Conservation (phyloP, 2,113 vertebrate genomes). For the Taurulus bubalis region DNA sequence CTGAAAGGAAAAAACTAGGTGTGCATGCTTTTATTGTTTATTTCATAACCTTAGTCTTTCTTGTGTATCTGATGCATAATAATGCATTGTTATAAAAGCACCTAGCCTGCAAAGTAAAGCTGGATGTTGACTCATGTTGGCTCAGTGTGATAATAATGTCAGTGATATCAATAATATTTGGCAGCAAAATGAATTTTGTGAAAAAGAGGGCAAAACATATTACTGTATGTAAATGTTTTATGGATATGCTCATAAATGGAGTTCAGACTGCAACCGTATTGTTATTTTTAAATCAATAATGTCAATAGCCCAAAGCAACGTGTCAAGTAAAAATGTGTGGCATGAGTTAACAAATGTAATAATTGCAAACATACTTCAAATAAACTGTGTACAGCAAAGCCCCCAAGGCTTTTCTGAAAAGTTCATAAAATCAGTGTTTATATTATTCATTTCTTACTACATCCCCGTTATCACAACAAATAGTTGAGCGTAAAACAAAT, state of each 20-base stretch:
- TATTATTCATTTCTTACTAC: slow-evolving; percentile 64
- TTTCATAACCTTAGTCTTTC: slow-evolving; percentile 40
- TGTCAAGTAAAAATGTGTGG: slow-evolving; percentile 74
- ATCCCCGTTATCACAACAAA: slow-evolving; percentile 66
- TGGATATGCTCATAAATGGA: slow-evolving; percentile 68
- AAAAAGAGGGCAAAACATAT: slow-evolving; percentile 59
- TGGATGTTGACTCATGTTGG: slow-evolving; percentile 49
- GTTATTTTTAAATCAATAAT: slow-evolving; percentile 80
- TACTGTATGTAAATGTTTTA: slow-evolving; percentile 75
- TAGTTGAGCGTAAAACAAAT: slow-evolving; percentile 55
- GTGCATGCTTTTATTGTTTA: slow-evolving; percentile 34
- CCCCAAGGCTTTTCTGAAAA: slow-evolving; percentile 68
- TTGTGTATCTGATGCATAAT: slow-evolving; percentile 33
- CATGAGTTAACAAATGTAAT: slow-evolving; percentile 78
- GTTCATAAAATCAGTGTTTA: slow-evolving; percentile 75
- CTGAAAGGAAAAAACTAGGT: slow-evolving; percentile 35
- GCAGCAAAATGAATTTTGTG: slow-evolving; percentile 47
- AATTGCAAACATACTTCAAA: slow-evolving; percentile 82
- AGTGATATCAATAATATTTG: slow-evolving; percentile 66
- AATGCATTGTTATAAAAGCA: slow-evolving; percentile 39
- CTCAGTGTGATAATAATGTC: slow-evolving; percentile 60
- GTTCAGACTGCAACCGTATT: slow-evolving; percentile 60
- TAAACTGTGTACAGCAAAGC: slow-evolving; percentile 66
- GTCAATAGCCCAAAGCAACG: slow-evolving; percentile 75
- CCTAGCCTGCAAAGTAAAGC: slow-evolving; percentile 43